These are phyloP conservation scores for Vicugna pacos DNA, from an alignment of 2,113 vertebrate species.

Conservation along the genomic window DNA sequence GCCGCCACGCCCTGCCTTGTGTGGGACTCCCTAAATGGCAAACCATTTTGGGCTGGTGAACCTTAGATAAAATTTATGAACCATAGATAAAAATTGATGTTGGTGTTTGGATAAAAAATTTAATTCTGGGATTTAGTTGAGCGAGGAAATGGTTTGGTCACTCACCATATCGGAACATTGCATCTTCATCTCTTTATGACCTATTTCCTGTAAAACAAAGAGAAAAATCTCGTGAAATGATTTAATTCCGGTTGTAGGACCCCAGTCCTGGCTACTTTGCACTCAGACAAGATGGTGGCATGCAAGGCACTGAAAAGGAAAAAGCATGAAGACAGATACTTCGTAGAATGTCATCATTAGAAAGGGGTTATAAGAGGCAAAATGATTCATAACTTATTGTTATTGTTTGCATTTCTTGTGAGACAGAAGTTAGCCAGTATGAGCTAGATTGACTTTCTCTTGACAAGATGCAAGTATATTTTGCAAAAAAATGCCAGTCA, in stretches of 20 bases:
- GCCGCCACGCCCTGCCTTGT: background rate
- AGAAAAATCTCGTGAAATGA: background rate
- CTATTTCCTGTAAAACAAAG: constrained; percentile 37
- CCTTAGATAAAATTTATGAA: background rate
- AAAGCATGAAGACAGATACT: background rate
- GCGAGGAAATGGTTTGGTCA: background rate
- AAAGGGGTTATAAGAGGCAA: background rate
- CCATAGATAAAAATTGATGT: background rate
- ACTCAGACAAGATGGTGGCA: background rate
- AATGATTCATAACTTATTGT: background rate
- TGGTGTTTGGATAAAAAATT: background rate
- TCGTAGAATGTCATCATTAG: background rate
- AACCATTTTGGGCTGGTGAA: background rate
- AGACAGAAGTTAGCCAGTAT: background rate
- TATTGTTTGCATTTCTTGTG: background rate
- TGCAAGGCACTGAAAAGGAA: background rate
- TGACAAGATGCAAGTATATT: constrained; percentile 37
- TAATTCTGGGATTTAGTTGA: background rate
- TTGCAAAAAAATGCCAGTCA: constrained; percentile 19
- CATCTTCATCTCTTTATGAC: background rate
- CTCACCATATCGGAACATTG: background rate
- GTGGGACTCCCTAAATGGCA: background rate
- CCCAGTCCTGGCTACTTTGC: background rate
- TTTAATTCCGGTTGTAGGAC: background rate
- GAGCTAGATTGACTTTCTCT: constrained; percentile 39